A percentile compares a stretch with the other conserved stretches of the same genome.
Evolutionary conservation across 2,113 vertebrate genomes (phyloP).

Genomic region (Epinephelus moara): DNA sequence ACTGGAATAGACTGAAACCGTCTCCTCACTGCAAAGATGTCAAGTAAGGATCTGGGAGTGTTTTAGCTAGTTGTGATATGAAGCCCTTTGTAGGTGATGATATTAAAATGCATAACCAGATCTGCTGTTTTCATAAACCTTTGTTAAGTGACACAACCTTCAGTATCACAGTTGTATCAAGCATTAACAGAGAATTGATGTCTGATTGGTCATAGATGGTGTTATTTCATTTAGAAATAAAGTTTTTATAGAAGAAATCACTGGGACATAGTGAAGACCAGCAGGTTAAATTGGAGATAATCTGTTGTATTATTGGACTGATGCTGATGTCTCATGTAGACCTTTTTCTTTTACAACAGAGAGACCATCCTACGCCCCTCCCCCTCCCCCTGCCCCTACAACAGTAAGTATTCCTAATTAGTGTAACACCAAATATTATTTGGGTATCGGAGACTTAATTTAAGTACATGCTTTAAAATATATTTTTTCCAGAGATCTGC

Average conservation of each 20-base stretch:
- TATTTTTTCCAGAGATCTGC: not conserved
- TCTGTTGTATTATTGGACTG: not conserved
- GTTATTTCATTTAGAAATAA: not conserved
- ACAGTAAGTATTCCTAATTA: constrained; percentile 66
- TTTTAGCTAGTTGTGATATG: not conserved
- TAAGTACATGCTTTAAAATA: not conserved
- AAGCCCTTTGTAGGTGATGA: not conserved
- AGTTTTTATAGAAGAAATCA: not conserved
- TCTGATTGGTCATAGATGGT: not conserved
- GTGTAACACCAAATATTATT: not conserved
- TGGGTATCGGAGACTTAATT: not conserved
- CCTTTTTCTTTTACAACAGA: constrained; percentile 85
- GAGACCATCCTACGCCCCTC: constrained; percentile 97
- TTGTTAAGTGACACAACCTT: not conserved
- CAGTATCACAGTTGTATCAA: not conserved
- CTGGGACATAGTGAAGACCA: not conserved
- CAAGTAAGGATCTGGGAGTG: constrained; percentile 72
- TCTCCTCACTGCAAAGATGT: constrained; percentile 68
- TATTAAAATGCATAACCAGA: not conserved
- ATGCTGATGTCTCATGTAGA: constrained; percentile 21
- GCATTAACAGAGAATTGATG: not conserved
- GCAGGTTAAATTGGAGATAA: not conserved
- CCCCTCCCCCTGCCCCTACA: constrained; percentile 95
- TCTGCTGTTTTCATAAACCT: not conserved
- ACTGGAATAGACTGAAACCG: constrained; percentile 57